These are phyloP conservation scores for Amphiura filiformis DNA, from an alignment of 35 echinoderm and acorn worm genomes.

Conservation along the genomic window DNA sequence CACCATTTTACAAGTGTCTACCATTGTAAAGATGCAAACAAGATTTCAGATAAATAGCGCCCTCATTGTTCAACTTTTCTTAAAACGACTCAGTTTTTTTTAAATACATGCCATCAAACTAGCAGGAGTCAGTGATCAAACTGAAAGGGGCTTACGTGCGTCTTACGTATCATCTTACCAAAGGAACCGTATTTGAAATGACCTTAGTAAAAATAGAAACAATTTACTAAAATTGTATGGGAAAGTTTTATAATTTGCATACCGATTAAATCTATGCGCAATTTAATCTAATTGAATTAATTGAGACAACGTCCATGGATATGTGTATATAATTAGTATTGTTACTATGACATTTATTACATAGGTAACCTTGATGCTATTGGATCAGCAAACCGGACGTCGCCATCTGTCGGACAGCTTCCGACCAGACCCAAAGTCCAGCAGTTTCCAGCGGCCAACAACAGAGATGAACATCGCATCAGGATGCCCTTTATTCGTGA, in stretches of 20 bases:
- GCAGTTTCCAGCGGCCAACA: constrained; percentile 90
- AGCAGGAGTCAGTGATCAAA: no score
- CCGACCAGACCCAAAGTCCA: constrained; percentile 83
- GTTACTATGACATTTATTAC: not conserved
- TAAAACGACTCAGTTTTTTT: no score
- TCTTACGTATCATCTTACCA: no score
- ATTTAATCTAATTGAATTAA: not conserved
- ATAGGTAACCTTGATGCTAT: constrained; percentile 87
- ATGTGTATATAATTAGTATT: not conserved
- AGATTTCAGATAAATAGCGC: no score
- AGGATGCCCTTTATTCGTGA: constrained; percentile 88
- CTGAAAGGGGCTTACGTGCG: no score
- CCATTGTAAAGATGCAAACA: no score
- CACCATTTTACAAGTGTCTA: no score
- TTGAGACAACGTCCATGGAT: not conserved
- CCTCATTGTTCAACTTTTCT: no score
- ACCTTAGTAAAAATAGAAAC: not conserved
- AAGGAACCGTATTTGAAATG: no score
- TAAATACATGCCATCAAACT: no score
- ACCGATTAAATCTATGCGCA: not conserved
- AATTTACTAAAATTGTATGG: not conserved
- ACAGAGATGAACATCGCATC: no score
- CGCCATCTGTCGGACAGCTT: no score
- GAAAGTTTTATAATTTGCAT: not conserved
- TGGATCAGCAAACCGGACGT: constrained; percentile 76